Evolutionary conservation across 2,888 invertebrate species (phyloP), one percentile per base, ranked within the genome.

Genomic region (Rhingia rostrata): DNA sequence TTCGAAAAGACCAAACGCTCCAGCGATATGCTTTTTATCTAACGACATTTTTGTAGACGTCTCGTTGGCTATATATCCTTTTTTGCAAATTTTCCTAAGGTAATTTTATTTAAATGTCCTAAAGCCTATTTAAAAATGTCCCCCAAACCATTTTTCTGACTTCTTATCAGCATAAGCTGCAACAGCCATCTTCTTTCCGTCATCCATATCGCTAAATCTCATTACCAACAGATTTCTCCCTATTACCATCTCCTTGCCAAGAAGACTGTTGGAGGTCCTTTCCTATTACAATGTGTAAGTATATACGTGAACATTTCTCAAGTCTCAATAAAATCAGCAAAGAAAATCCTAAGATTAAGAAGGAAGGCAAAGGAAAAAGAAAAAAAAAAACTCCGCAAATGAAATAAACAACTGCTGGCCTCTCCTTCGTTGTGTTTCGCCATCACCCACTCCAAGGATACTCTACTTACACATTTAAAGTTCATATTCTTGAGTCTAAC

Each of bases 281-380:
- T 35, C 6, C 4, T 56, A 6, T 9, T 37, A 32, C 33, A 14
- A 6, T 10, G 43, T 43, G 6, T 6, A 6, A 6, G 43, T 32
- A 32, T 6, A 4, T 41, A 39, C 6, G 4, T 7, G 3, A 12
- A 12, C 47, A 64, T 74, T 45, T 58, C 49, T 67, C 74, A 58
- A 58, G 30, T 49, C 14, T 49, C 47, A 49, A 49, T 75, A 66
- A 75, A 41, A 75, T 22, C 22, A 66, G 43, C 74, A 66, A 67
- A 41, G 4, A 63, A 9, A 9, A 10, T 43, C 41, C n/a, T 10
- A 43, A 9, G 45, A 45, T 37, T 35, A 61, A 43, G 39, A 53
- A 53, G n/a, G 10, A 41, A 6, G 12, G 53, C 14, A 39, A 49
- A 3, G 6, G 35, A 22, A 3, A 10, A 41, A 14, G 3, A 6